These are phyloP conservation scores for Drosophila sp. DNA, from an alignment of 1,140 invertebrate species.

Conservation along the genomic window DNA sequence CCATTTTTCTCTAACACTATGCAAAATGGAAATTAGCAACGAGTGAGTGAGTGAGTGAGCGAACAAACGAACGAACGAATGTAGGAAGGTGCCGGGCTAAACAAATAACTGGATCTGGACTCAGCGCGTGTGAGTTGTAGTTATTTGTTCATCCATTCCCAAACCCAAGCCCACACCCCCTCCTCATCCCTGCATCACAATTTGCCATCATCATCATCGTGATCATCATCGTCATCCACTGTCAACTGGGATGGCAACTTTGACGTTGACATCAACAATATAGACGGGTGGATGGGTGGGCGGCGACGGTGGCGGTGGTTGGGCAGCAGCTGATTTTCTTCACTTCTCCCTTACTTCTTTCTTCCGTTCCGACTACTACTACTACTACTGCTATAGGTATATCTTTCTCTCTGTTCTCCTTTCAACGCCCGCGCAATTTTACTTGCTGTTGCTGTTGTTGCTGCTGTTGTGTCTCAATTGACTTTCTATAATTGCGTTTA, in stretches of 20 bases:
- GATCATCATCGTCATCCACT: constrained; percentile 5
- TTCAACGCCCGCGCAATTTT: constrained; percentile 63
- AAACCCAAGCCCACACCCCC: neutral
- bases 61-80: neutral
- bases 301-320: neutral
- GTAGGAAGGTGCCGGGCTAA: neutral
- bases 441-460: constrained; percentile 17
- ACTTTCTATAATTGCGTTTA: constrained; percentile 81
- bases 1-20: constrained; percentile 6
- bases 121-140: neutral
- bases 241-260: constrained; percentile 17
- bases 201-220: neutral
- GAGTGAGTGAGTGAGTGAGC: neutral
- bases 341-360: neutral
- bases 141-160: constrained; percentile 10
- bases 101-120: constrained; percentile 16
- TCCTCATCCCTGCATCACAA: neutral
- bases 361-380: neutral
- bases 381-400: neutral
- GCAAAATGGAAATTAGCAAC: constrained; percentile 9
- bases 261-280: constrained; percentile 19
- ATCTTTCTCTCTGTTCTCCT: constrained; percentile 25
- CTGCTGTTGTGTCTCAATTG: constrained; percentile 63
- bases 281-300: neutral
- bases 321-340: constrained; percentile 3